Conservation (phyloP, 1,140 invertebrate genomes). For the Scylla paramamosain region DNA sequence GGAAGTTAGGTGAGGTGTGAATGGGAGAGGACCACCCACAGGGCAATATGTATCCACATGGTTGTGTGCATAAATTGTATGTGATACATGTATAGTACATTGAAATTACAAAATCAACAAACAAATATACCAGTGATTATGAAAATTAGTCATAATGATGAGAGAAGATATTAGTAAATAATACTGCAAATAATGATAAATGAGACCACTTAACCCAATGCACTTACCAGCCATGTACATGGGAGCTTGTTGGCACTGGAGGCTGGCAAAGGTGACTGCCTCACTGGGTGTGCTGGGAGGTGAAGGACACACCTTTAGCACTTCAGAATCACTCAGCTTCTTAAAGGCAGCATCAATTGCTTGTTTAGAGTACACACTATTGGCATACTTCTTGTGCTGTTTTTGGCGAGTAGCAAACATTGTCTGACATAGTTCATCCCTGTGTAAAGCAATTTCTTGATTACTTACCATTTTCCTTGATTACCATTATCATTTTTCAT, state of each 20-base stretch:
- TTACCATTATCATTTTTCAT: no score
- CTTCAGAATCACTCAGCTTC: slow-evolving; percentile 56
- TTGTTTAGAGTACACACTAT: slow-evolving; percentile 80
- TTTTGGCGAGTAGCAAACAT: slow-evolving; percentile 81
- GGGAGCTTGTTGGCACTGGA: slow-evolving; percentile 81
- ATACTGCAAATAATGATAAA: not conserved
- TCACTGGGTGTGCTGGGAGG: slow-evolving; percentile 81
- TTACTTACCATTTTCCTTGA: no score
- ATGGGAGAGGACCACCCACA: no score
- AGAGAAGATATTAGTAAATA: no score
- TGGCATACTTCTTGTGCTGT: slow-evolving; percentile 82
- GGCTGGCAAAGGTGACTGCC: slow-evolving; percentile 80
- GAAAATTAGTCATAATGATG: no score
- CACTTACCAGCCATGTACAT: slow-evolving; percentile 84
- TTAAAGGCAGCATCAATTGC: slow-evolving; percentile 80
- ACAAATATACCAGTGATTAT: no score
- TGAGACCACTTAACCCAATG: not conserved
- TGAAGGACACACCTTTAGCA: slow-evolving; percentile 78
- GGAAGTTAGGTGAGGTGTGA: no score
- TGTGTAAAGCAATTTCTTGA: slow-evolving; percentile 67
- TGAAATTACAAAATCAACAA: no score
- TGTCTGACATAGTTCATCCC: slow-evolving; percentile 79
- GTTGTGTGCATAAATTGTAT: no score
- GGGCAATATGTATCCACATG: no score
- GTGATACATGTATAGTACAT: no score